Evolutionary conservation across 2,113 vertebrate genomes (phyloP), one percentile per base, ranked within the genome.

Genomic region (Tympanuchus pallidicinctus): DNA sequence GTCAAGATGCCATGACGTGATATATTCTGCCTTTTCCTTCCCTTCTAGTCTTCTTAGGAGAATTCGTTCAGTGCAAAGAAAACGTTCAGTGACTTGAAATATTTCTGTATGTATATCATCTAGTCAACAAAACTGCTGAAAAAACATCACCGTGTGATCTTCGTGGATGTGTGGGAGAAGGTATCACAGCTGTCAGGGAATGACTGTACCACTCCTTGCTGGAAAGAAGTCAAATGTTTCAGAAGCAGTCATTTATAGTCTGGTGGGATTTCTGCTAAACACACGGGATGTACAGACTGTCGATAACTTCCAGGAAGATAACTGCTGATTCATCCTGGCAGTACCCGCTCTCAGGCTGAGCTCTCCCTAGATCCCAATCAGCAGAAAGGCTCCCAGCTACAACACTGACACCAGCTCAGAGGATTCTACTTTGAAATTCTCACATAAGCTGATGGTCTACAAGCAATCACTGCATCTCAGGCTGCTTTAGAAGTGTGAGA

Each of bases 131-230:
- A 90, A 66, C 69, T 88, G 80, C 65, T 87, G 70, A 73, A 70
- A 96, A 96, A 96, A 96, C 81, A 57, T 88, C 89, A 87, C 64
- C 18, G 48, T 86, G 88, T 82, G 81, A 94, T 92, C 82, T 88
- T 84, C 56, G 34, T 42, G 6, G 3, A n/a, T 57, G 90, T 81
- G 93, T 86, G 86, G 88, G 90, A 95, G 90, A 81, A 34, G 67
- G 13, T 4, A 72, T 40, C 47, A 64, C 76, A 92, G 93, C 88
- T 95, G 92, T 81, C 88, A 93, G 80, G 42, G 95, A 94, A 92
- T 84, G 88, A 92, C 88, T 95, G 88, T 52, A 93, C 80, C 83
- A 50, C 88, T 95, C 83, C 77, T 78, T 69, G 57, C 83, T 92
- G 88, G 69, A 90, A 90, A 90, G 65, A 6, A 88, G 20, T 75